Conservation (phyloP, 2,888 invertebrate species). For the Shargacucullia verbasci region DNA sequence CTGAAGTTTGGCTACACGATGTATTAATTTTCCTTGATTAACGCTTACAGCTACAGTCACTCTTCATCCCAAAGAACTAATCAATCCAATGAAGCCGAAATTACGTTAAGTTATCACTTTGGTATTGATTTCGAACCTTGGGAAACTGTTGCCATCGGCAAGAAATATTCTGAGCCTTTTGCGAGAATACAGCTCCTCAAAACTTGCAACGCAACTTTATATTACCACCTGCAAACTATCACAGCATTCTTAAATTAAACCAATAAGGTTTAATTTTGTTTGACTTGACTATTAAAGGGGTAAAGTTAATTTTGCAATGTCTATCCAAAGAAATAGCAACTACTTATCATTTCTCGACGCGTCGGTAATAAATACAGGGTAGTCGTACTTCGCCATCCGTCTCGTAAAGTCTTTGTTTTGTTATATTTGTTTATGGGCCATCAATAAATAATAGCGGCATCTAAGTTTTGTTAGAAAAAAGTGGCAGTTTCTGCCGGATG, state of each 20-base stretch:
- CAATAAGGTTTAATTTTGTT: conserved; percentile 18
- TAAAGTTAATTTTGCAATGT: conserved; percentile 31
- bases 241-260: not conserved
- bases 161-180: conserved; percentile 53
- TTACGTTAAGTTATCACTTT: no score
- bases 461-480: conserved; percentile 31
- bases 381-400: conserved; percentile 64
- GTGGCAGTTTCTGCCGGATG: conserved; percentile 6
- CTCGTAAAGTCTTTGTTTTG: conserved; percentile 59
- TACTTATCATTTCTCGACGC: conserved; percentile 63
- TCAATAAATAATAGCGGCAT: conserved; percentile 55
- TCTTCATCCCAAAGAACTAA: no score
- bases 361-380: conserved; percentile 58
- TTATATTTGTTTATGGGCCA: conserved; percentile 59
- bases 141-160: conserved; percentile 26
- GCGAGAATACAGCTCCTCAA: conserved; percentile 34
- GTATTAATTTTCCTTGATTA: no score
- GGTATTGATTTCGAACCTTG: no score
- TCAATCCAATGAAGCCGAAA: no score
- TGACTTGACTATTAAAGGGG: not conserved
- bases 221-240: not conserved
- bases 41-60: no score
- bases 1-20: no score
- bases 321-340: conserved; percentile 62
- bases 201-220: conserved; percentile 39